Conservation (phyloP, 2,113 vertebrate species). For the Octodon degus region DNA sequence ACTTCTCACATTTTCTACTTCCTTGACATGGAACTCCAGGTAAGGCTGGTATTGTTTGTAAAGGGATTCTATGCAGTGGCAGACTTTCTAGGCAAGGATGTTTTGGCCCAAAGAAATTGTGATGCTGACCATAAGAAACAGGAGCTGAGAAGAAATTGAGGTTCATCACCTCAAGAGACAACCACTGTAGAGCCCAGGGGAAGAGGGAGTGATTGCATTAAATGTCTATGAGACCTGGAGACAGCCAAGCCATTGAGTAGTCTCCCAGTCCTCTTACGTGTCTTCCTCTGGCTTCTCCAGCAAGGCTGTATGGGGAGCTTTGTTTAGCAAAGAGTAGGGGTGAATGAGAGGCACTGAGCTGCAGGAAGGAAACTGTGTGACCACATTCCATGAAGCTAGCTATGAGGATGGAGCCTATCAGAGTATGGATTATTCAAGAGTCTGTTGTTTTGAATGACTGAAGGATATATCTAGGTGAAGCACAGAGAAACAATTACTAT, state of each 20-base stretch:
- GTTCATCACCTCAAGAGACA: neutral
- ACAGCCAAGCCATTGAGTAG: neutral
- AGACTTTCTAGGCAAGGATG: neutral
- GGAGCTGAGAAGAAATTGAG: too few relatives aligned
- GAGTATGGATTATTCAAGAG: neutral
- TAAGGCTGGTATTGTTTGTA: neutral
- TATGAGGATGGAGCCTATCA: neutral
- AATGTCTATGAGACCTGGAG: neutral
- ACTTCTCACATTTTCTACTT: neutral
- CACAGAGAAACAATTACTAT: neutral
- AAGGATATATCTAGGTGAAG: neutral
- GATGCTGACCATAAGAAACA: neutral
- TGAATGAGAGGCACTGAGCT: neutral
- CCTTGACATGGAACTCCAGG: neutral
- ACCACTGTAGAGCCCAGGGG: fast-evolving
- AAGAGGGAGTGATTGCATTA: neutral
- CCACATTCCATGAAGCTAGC: neutral
- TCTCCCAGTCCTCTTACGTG: neutral
- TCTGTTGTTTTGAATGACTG: neutral
- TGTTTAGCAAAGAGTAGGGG: fast-evolving
- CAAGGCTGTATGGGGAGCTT: too few relatives aligned
- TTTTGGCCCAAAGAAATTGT: neutral
- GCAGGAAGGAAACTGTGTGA: neutral
- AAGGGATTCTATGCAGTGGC: neutral
- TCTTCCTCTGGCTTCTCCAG: neutral